Conservation (phyloP, 1,140 invertebrate species). For the Pentalonia nigronervosa region DNA sequence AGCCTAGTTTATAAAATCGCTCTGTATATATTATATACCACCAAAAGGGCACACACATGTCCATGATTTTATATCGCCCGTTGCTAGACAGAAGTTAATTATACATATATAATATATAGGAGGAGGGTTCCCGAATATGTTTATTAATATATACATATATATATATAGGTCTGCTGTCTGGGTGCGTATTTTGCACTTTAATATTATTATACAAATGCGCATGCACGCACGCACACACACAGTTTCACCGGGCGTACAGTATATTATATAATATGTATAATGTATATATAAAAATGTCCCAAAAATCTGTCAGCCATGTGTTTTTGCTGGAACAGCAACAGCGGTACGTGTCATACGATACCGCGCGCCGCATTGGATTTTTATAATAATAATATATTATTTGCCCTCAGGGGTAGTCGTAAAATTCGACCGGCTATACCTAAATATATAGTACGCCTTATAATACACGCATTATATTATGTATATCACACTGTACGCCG, state of each 20-base stretch:
- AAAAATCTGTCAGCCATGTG: slow-evolving; percentile 56
- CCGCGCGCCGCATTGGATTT: slow-evolving; percentile 16
- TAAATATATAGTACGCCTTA: background rate
- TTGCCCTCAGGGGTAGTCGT: slow-evolving; percentile 30
- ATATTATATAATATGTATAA: background rate
- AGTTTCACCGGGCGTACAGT: background rate
- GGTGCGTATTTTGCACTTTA: slow-evolving; percentile 54
- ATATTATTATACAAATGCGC: background rate
- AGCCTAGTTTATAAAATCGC: background rate
- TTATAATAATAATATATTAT: slow-evolving; percentile 53
- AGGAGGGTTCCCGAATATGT: slow-evolving; percentile 38
- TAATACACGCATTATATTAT: background rate
- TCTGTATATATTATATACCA: slow-evolving; percentile 41
- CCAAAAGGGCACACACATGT: slow-evolving; percentile 35
- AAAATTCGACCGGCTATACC: slow-evolving; percentile 41
- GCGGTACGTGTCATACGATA: slow-evolving; percentile 50
- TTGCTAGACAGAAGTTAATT: slow-evolving; percentile 56
- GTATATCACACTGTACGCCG: background rate
- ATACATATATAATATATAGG: slow-evolving; percentile 18
- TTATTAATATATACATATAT: slow-evolving; percentile 10
- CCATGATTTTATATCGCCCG: slow-evolving; percentile 52
- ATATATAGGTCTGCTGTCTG: slow-evolving; percentile 36
- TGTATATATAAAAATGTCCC: slow-evolving; percentile 51
- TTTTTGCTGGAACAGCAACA: slow-evolving; percentile 8
- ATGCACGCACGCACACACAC: background rate